Percentiles rank a stretch among this genome's conserved stretches.
These are phyloP conservation scores for Octomys mimax DNA, from an alignment of 2,797 vertebrate genomes.

Conservation along the genomic window DNA sequence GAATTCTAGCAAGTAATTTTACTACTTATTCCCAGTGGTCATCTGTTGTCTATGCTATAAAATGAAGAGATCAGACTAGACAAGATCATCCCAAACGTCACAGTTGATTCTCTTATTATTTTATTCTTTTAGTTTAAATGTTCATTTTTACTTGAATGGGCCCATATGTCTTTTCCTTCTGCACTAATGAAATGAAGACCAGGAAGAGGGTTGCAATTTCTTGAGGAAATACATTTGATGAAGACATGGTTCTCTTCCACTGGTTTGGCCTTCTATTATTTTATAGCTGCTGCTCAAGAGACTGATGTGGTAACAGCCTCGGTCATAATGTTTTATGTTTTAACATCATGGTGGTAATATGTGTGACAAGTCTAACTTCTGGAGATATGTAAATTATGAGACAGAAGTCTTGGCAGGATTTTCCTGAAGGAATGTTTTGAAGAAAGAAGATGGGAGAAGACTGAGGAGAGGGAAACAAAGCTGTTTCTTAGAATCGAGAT, in stretches of 20 bases:
- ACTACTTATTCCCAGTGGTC: background rate
- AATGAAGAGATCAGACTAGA: background rate
- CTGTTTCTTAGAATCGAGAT: constrained; percentile 42
- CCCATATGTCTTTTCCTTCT: background rate
- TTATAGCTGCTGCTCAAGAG: constrained; percentile 5
- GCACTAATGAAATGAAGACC: background rate
- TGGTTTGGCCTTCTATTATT: constrained; percentile 42
- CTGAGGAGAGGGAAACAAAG: background rate
- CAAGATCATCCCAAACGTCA: background rate
- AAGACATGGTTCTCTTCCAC: background rate
- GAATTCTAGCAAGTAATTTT: background rate
- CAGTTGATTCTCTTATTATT: constrained; percentile 22
- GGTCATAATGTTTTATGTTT: background rate
- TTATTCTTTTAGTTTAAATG: constrained; percentile 32
- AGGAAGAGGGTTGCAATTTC: background rate
- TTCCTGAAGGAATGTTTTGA: constrained; percentile 53
- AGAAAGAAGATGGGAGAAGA: constrained; percentile 23
- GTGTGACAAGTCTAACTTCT: background rate
- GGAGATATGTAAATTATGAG: constrained; percentile 40
- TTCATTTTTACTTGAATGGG: constrained; percentile 15
- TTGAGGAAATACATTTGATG: background rate
- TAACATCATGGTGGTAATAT: constrained; percentile 19
- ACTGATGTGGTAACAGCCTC: background rate
- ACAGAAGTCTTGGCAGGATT: constrained; percentile 27
- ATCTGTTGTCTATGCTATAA: background rate